Conservation (phyloP, 2,888 invertebrate genomes). For the Meliscaeva auricollis region DNA sequence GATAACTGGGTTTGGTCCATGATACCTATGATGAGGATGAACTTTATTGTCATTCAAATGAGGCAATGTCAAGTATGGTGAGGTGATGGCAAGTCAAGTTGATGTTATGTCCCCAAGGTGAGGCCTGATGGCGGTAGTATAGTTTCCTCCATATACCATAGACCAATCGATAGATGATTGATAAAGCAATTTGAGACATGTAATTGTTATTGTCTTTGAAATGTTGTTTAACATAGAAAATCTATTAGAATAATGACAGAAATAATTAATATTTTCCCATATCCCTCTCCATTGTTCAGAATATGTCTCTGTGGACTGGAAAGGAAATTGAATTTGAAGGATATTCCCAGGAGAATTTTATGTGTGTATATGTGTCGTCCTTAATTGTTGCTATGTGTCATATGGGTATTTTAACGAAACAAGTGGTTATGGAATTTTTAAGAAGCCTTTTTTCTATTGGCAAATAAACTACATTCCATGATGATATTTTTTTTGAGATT, state of each 20-base stretch:
- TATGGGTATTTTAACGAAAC: too few species aligned
- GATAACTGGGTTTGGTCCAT: not conserved
- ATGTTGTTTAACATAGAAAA: not conserved
- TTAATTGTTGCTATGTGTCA: too few species aligned
- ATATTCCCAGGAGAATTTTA: not conserved
- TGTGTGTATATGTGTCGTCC: not conserved
- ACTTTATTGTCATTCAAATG: constrained; percentile 15
- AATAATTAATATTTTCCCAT: not conserved
- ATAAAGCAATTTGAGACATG: not conserved
- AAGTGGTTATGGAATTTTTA: too few species aligned
- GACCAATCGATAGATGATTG: constrained; percentile 13
- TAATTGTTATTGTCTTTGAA: not conserved
- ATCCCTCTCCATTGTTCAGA: not conserved
- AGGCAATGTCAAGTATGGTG: not conserved
- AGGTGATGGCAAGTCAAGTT: constrained; percentile 13
- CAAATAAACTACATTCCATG: too few species aligned
- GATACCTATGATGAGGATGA: constrained; percentile 20
- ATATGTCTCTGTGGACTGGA: not conserved
- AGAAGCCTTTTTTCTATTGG: too few species aligned
- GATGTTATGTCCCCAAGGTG: constrained; percentile 20
- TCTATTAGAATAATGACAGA: constrained; percentile 4
- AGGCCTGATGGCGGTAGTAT: not conserved
- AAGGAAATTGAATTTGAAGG: not conserved
- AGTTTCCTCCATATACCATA: not conserved
- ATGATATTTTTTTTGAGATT: too few species aligned